Evolutionary conservation across 2,113 vertebrate genomes (phyloP).

Genomic region (Zeus faber): DNA sequence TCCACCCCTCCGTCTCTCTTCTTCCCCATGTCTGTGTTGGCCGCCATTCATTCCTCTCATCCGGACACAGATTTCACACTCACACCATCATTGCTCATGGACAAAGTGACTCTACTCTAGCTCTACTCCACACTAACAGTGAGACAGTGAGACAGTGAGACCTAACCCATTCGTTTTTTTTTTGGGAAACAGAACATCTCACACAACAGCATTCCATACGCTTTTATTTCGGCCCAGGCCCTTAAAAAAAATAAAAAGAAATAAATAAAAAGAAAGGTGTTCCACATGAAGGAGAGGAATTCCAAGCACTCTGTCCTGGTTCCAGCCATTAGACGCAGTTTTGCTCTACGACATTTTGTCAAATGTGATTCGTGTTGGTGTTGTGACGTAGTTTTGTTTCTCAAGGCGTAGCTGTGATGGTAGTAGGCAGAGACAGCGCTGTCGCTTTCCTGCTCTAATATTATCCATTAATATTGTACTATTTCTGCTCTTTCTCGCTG

Average conservation of each 20-base stretch:
- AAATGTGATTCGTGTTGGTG: too few species aligned
- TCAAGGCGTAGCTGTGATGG: constrained; percentile 33
- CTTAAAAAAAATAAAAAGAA: too few species aligned
- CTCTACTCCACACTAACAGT: constrained; percentile 9
- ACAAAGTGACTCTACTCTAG: too few species aligned
- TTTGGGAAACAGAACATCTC: too few species aligned
- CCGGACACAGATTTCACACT: too few species aligned
- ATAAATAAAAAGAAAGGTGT: too few species aligned
- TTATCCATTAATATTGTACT: constrained; percentile 47
- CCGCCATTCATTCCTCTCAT: constrained; percentile 11
- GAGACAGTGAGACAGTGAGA: too few species aligned
- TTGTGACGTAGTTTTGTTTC: constrained; percentile 35
- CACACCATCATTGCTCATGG: too few species aligned
- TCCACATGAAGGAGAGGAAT: too few species aligned
- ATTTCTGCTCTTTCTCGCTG: constrained; percentile 18
- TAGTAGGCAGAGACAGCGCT: constrained; percentile 37
- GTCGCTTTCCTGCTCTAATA: constrained; percentile 54
- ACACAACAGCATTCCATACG: too few species aligned
- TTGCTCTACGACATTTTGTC: constrained; percentile 9
- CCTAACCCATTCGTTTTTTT: too few species aligned
- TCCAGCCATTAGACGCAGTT: constrained; percentile 34
- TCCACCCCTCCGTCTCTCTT: background rate
- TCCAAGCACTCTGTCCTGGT: constrained; percentile 27
- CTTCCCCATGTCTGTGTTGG: background rate
- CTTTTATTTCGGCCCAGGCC: too few species aligned